Evolutionary conservation across 1,140 invertebrate species (phyloP), one percentile per base, ranked within the genome.

Genomic region (Anastrepha obliqua): DNA sequence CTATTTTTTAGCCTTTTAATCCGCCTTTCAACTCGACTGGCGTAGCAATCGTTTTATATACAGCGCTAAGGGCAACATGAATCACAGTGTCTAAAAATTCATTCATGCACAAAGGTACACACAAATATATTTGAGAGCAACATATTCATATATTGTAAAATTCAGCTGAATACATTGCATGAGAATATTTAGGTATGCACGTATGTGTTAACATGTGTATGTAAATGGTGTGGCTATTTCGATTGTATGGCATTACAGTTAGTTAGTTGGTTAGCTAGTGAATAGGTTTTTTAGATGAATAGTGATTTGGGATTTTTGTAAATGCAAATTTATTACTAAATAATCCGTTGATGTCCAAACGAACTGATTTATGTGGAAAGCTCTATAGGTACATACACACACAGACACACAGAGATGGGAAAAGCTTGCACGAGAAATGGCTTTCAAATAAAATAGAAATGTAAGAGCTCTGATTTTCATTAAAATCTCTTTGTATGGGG

Each of bases 281-380:
- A 55, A 81, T 81, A 55, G 74, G 15, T 55, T 4, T 81, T 55
- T 81, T 81, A 55, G 51, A 20, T 81, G 74, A 58, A 81, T 55
- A 81, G 74, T 81, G 74, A 81, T 81, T 81, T 81, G 74, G 74
- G 51, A 81, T 81, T 81, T 78, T 81, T 81, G 74, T 51, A 55
- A 81, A 81, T 81, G 74, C 74, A 81, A 81, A 81, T 81, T 51
- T 81, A 81, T 81, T 55, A 81, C 74, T 58, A 81, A 81, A 20
- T 81, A 81, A 81, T 81, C 74, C 74, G 74, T 81, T 81, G 74
- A 81, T 81, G 74, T 81, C 74, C 47, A 20, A 81, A 81, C 11
- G 44, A n/a, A 81, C 74, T 55, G 74, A 81, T 81, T 81, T 81
- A 81, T 81, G 6, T 81, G n/a, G 7, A 55, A 55, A 81, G 74